Evolutionary conservation across 2,797 vertebrate species (phyloP).

Genomic region (Dicrostonyx torquatus): DNA sequence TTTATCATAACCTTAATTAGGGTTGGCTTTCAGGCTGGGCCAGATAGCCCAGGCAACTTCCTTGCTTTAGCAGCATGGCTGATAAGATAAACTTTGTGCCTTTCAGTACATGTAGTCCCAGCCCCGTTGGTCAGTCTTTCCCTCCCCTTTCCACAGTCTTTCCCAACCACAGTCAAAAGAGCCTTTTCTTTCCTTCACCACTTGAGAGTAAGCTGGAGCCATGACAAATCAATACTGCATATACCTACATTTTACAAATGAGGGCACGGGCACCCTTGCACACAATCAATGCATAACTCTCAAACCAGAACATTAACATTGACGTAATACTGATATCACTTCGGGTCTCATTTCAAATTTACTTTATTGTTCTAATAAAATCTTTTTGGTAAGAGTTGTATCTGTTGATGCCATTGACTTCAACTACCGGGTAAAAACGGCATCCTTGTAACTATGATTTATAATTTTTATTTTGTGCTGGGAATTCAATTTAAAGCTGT

Average conservation of each 20-base stretch:
- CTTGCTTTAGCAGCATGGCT: background rate
- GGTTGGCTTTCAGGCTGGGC: background rate
- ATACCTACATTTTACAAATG: background rate
- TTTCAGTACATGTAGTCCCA: background rate
- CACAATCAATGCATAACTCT: background rate
- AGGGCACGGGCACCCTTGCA: background rate
- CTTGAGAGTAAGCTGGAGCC: background rate
- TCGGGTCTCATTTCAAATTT: background rate
- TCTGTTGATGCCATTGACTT: background rate
- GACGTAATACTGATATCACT: background rate
- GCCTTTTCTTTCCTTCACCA: background rate
- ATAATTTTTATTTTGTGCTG: background rate
- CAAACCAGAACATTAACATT: background rate
- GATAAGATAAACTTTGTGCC: background rate
- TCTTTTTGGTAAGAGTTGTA: background rate
- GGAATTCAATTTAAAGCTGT: background rate
- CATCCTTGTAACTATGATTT: background rate
- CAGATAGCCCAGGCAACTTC: background rate
- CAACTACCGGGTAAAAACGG: background rate
- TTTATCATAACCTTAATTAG: background rate
- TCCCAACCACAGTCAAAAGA: background rate
- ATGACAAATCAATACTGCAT: background rate
- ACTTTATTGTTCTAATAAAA: background rate
- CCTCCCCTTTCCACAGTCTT: background rate
- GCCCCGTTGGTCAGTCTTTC: background rate